A percentile compares a stretch with the other conserved stretches of the same genome.
Conservation (phyloP, 1,140 invertebrate species). For the Bombus pascuorum region DNA sequence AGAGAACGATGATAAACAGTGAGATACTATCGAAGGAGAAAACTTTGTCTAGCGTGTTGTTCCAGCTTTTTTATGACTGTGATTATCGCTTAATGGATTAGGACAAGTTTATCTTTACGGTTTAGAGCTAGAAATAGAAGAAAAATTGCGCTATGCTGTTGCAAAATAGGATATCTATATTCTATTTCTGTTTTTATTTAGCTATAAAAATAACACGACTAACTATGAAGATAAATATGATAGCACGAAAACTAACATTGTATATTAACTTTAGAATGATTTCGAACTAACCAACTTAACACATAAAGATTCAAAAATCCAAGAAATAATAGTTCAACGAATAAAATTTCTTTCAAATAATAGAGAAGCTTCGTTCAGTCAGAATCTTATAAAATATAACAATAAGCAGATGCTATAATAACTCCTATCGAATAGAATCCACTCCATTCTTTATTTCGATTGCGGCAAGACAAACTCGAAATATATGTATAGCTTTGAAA, state of each 20-base stretch:
- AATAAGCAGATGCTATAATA: neutral
- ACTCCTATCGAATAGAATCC: too few relatives aligned
- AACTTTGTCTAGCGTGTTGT: neutral
- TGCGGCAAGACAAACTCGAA: neutral
- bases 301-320: too few relatives aligned
- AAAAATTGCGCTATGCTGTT: neutral
- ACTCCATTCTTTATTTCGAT: neutral
- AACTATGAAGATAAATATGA: too few relatives aligned
- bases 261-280: too few relatives aligned
- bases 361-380: neutral
- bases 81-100: neutral
- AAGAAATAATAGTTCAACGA: neutral
- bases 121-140: neutral
- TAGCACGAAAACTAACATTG: too few relatives aligned
- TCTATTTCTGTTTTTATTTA: too few relatives aligned
- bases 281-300: too few relatives aligned
- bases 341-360: neutral
- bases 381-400: too few relatives aligned
- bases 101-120: neutral
- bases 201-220: too few relatives aligned
- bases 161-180: too few relatives aligned
- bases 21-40: neutral
- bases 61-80: neutral
- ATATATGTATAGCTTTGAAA: constrained; percentile 5
- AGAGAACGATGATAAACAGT: neutral